Percentiles rank a stretch among this genome's conserved stretches.
These are phyloP conservation scores for Acridotheres tristis DNA, from an alignment of 2,797 vertebrate species.

Conservation along the genomic window DNA sequence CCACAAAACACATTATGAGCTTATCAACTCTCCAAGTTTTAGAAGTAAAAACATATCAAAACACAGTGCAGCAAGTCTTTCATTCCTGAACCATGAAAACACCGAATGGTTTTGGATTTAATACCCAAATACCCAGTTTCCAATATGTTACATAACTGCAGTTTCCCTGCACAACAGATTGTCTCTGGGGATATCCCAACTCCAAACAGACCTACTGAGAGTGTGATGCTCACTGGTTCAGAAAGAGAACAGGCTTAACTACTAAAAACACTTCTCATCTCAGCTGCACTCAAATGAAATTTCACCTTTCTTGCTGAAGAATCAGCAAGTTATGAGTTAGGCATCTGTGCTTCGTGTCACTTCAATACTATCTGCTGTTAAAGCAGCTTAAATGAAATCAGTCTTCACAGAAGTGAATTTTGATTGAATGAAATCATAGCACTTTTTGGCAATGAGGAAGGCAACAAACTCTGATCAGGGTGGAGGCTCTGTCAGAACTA, in stretches of 20 bases:
- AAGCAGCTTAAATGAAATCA: neutral
- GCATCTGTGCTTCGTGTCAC: neutral
- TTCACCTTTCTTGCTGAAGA: neutral
- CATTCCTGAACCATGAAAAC: neutral
- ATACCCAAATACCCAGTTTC: neutral
- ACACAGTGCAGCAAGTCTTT: neutral
- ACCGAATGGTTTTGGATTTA: neutral
- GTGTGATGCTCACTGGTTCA: neutral
- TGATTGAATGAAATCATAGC: conserved; percentile 1
- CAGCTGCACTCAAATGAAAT: neutral
- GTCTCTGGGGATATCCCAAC: neutral
- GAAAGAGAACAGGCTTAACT: neutral
- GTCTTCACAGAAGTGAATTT: neutral
- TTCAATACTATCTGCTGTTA: neutral
- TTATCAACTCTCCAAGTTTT: neutral
- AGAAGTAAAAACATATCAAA: neutral
- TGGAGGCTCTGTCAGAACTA: neutral
- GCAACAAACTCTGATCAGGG: neutral
- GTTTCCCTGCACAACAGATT: neutral
- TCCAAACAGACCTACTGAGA: neutral
- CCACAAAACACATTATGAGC: neutral
- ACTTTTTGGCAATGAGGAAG: neutral
- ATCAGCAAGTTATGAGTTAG: neutral
- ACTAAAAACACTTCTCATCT: neutral
- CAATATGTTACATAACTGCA: neutral